Base-by-base conservation (phyloP, 2,797 vertebrate genomes). In the Rhinichthys osculus region DNA sequence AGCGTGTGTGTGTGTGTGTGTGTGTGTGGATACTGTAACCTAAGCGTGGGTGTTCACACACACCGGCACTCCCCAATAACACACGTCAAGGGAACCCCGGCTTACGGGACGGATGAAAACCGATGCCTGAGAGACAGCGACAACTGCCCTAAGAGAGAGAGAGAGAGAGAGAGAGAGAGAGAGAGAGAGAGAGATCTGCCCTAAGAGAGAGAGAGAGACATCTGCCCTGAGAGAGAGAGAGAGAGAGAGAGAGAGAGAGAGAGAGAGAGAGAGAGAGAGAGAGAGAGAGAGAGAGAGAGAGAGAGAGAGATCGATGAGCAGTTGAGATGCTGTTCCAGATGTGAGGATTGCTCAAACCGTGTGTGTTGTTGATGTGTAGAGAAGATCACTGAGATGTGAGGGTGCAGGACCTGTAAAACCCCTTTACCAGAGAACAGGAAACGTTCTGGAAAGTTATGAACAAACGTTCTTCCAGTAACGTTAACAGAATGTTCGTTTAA, bases 11-110 rank as follows among this genome's bases (percentile, higher is more conserved):
- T 47, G 44, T 44, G 85, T 66, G 40, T 82, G 78, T 82, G 57
- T 67, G 77, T 44, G 59, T 50, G 52, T 21, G 5, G 57, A 50
- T 64, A 82, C 85, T 86, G 81, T 85, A 84, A 84, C 67, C 57
- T n/a, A 67, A 82, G 87, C 85, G 89, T 90, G 87, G 89, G 89
- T 74, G 89, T 88, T 81, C 33, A 78, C 72, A 88, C 21, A 86
- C 27, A 83, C 71, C 59, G 88, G 88, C 85, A 81, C 87, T 85
- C 89, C 89, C 89, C 85, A 74, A 87, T 81, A 88, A 74, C 21
- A 6, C 23, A 62, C 50, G 62, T 64, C 23, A 52, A 76, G 82
- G 82, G 59, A 83, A 83, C 33, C 59, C 72, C 82, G 5, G 27
- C 14, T 10, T 64, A 64, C 4, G 4, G 35, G 19, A 73, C 10